These are phyloP conservation scores for Sericinus montela DNA, from an alignment of 2,888 invertebrate genomes.

Conservation along the genomic window DNA sequence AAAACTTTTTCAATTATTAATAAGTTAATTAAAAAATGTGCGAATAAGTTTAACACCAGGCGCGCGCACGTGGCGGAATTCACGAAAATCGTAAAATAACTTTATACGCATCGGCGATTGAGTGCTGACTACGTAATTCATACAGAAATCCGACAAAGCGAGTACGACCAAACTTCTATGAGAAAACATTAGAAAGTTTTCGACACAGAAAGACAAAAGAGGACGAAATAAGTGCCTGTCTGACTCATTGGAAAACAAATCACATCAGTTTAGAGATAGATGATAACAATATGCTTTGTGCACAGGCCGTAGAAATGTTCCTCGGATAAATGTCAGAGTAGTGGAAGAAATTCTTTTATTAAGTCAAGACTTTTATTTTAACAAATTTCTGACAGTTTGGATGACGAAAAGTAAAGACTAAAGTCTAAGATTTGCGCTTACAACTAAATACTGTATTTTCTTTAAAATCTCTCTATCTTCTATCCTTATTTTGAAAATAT, in stretches of 20 bases:
- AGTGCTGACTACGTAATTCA: constrained; percentile 65
- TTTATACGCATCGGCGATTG: constrained; percentile 70
- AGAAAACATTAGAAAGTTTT: constrained; percentile 68
- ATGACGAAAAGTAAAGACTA: too few relatives aligned
- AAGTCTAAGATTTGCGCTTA: too few relatives aligned
- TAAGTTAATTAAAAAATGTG: constrained; percentile 61
- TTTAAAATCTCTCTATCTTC: too few relatives aligned
- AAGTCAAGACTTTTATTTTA: too few relatives aligned
- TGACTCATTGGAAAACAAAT: constrained; percentile 34
- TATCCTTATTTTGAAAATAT: too few relatives aligned
- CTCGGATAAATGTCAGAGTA: too few relatives aligned
- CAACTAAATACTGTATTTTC: too few relatives aligned
- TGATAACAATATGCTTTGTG: too few relatives aligned
- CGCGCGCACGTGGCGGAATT: constrained; percentile 50
- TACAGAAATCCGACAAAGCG: constrained; percentile 58
- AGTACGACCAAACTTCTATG: constrained; percentile 66
- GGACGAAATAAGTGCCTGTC: constrained; percentile 53
- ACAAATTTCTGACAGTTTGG: too few relatives aligned
- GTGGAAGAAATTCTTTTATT: too few relatives aligned
- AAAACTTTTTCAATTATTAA: constrained; percentile 69
- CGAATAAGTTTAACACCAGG: constrained; percentile 32
- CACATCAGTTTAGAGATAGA: too few relatives aligned
- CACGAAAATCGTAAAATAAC: constrained; percentile 61
- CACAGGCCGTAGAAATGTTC: too few relatives aligned
- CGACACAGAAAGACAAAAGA: constrained; percentile 61